Conservation (phyloP, 2,797 vertebrate genomes). For the Leptodactylus fallax region DNA sequence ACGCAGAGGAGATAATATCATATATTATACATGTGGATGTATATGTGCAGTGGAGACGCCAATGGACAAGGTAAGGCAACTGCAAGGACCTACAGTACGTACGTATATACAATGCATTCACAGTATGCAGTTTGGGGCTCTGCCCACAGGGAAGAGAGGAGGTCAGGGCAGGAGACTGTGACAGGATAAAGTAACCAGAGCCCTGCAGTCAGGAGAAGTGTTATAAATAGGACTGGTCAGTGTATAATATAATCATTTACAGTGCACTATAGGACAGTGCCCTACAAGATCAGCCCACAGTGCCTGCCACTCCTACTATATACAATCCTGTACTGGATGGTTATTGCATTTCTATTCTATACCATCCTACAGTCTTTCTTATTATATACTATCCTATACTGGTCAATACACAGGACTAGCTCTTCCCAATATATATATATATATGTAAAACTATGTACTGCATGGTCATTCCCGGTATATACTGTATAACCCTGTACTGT, state of each 20-base stretch:
- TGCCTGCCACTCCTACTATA: neutral
- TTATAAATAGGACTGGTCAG: neutral
- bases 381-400: neutral
- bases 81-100: neutral
- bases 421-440: neutral
- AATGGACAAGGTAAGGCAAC: constrained; percentile 24
- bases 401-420: too few relatives aligned
- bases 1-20: neutral
- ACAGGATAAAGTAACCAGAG: neutral
- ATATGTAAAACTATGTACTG: neutral
- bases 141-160: neutral
- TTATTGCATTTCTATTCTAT: neutral
- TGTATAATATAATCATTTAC: neutral
- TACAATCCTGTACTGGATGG: neutral
- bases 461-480: too few relatives aligned
- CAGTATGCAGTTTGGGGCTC: neutral
- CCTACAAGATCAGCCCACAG: neutral
- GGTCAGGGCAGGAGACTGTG: neutral
- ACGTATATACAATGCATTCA: neutral
- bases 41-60: neutral
- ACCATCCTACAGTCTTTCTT: neutral
- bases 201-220: neutral
- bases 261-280: neutral
- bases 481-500: too few relatives aligned
- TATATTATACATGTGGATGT: neutral